Percentiles rank a stretch among this genome's conserved stretches.
These are phyloP conservation scores for Engystomops pustulosus DNA, from an alignment of 2,113 vertebrate species.

Conservation along the genomic window DNA sequence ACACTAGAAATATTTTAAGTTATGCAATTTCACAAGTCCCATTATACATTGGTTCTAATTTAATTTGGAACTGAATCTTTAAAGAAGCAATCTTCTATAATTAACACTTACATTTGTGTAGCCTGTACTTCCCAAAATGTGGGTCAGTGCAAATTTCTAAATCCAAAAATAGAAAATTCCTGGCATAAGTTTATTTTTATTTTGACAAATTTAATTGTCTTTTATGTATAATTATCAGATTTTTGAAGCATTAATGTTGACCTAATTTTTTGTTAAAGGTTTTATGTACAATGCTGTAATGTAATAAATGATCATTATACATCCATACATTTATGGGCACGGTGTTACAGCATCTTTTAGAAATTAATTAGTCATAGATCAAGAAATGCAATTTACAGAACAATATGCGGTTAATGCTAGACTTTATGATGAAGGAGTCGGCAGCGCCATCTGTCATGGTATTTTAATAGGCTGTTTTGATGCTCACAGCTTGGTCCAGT, in stretches of 20 bases:
- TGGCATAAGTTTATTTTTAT: no score
- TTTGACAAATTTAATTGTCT: no score
- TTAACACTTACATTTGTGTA: neutral
- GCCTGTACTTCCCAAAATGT: neutral
- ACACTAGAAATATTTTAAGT: no score
- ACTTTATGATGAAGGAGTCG: slow-evolving; percentile 38
- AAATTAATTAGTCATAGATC: slow-evolving; percentile 40
- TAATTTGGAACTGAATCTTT: no score
- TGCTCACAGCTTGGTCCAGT: slow-evolving; percentile 58
- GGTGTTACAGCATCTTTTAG: neutral
- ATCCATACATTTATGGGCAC: neutral
- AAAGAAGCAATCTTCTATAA: no score
- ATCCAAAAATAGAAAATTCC: neutral
- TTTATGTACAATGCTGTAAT: neutral
- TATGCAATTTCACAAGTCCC: no score
- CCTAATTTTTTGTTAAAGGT: no score
- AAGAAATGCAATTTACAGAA: slow-evolving; percentile 33
- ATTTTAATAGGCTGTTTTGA: slow-evolving; percentile 59
- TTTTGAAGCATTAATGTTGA: no score
- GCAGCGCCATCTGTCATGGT: slow-evolving; percentile 56
- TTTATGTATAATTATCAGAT: no score
- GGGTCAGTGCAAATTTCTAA: neutral
- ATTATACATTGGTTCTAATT: no score
- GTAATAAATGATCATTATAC: neutral
- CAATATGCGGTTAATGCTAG: slow-evolving; percentile 47